Evolutionary conservation across 2,888 invertebrate genomes (phyloP), one percentile per base, ranked within the genome.

Genomic region (Xylocampa areola): DNA sequence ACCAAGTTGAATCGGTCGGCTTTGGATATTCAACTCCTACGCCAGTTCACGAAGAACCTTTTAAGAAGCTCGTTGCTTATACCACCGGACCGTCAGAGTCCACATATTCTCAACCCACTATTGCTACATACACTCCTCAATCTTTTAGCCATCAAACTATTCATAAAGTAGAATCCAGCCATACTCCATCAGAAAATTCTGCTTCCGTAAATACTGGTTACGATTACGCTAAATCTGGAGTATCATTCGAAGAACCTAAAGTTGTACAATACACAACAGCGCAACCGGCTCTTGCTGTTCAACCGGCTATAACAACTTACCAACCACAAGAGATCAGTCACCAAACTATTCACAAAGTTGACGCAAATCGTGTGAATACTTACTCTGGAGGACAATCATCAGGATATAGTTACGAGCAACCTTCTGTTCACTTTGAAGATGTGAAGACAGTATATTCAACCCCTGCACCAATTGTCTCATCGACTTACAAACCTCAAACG

Each of bases 21-120:
- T 88, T 82, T 35, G 85, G 88, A 48, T 91, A 91, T 44, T 84
- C 90, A 4, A 85, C 85, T 2, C 83, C 84, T 19, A 79, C 76
- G 1, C 91, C 92, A 14, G 85, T 90, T 2, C 80, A 82, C 47
- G 93, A 93, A 73, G 85, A 85, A 51, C 92, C 92, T 14, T 89
- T 93, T 43, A 91, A 86, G 62, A 92, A 89, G 74, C 33, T 89
- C 1, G 85, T 90, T 14, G 92, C 93, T 27, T 94, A 94, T 50
- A 92, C 93, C 2, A 92, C 92, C 41, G 91, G 92, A 4, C 81
- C 90, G 2, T 68, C 83, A 19, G 64, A 82, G 1, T 67, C 73
- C 40, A 73, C 84, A 10, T 89, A 85, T 51, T 80, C 73, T 27
- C 85, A 86, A 60, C 86, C 91, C 3, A 81, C 87, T 8, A 74